Conservation (phyloP, 2,113 vertebrate species). For the Dicentrarchus labrax region DNA sequence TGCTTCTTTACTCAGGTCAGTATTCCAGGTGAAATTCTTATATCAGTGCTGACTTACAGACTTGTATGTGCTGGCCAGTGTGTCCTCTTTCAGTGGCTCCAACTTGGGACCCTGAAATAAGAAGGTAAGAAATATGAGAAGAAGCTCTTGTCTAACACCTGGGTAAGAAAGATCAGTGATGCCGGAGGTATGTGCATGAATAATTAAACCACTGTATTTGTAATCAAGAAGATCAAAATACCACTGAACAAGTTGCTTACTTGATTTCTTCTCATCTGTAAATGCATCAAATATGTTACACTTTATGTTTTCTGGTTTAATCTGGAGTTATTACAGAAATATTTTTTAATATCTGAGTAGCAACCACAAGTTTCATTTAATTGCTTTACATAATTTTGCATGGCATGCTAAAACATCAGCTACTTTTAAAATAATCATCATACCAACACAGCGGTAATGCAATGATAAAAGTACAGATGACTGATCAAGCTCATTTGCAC, state of each 20-base stretch:
- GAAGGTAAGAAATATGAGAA: slow-evolving; percentile 13
- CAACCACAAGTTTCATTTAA: background rate
- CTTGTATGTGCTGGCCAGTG: slow-evolving; percentile 83
- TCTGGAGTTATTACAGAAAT: too few species aligned
- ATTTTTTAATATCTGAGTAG: too few species aligned
- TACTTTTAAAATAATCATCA: too few species aligned
- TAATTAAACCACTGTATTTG: background rate
- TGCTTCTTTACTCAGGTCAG: background rate
- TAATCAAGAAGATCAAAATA: background rate
- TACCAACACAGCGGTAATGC: background rate
- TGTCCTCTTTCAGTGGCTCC: slow-evolving; percentile 91
- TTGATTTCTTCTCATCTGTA: background rate
- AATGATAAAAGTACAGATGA: background rate
- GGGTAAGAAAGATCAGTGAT: background rate
- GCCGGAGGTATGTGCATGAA: background rate
- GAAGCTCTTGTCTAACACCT: background rate
- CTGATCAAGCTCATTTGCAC: background rate
- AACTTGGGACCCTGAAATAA: slow-evolving; percentile 87
- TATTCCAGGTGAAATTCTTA: background rate
- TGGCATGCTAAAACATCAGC: too few species aligned
- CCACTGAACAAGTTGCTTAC: background rate
- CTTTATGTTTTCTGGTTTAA: too few species aligned
- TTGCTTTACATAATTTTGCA: background rate
- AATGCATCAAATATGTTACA: too few species aligned
- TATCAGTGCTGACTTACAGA: slow-evolving; percentile 84